Base-by-base conservation (phyloP, 2,888 invertebrate genomes). In the Leucophenga montana region DNA sequence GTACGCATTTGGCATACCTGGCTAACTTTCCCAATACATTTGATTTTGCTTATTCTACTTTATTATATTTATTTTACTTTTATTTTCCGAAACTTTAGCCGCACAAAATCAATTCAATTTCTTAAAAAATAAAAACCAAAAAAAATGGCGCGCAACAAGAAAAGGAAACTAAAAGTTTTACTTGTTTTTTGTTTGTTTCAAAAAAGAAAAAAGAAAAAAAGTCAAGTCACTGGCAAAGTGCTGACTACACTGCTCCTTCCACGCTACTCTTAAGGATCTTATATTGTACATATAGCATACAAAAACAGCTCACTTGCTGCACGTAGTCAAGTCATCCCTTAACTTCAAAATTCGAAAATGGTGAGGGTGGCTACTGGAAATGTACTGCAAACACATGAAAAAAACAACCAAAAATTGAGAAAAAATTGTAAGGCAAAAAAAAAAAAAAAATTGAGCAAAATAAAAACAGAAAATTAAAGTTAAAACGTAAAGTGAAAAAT, bases 51-150 rank as follows among this genome's bases (percentile, higher is more conserved):
- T 64, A 64, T 64, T 64, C 44, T 14, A 27, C 31, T 57, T 57
- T 27, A 22, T 57, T 31, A 14, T n/a, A 14, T 57, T 14, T 57
- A 22, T 57, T 54, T 59, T 61, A 59, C 56, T 65, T 44, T 27
- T 16, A 46, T 67, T 73, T 72, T 71, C 70, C 73, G 70, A 78
- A 77, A 73, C 77, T 78, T 76, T 77, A 74, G 53, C 18, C 56
- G 57, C 74, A 53, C 67, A 80, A 82, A 85, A 84, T 85, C 81
- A 81, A 81, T 81, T 81, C 79, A 84, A 84, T 83, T 81, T 83
- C 70, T 73, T 75, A 54, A 66, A 69, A 73, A 73, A 76, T 68
- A 67, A 48, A 33, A 39, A n/a, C n/a, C n/a, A n/a, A 54, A 39
- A 57, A 71, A 64, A 56, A 56, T 27, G 33, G 62, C 46, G 66